Conservation (phyloP, 2,888 invertebrate genomes). For the Drosophila merina region DNA sequence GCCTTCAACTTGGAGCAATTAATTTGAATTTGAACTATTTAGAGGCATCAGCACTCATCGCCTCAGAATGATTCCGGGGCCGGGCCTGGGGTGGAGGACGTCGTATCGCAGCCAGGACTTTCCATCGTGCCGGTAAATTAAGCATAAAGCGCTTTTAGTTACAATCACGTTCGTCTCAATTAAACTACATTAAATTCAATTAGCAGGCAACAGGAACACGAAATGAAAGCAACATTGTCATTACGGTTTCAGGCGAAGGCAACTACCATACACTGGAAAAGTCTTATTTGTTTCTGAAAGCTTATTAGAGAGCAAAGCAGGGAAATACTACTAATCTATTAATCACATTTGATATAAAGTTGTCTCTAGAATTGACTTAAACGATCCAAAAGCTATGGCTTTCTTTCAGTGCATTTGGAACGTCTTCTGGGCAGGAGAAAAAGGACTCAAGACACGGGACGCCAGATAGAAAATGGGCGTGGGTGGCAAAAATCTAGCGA, state of each 20-base stretch:
- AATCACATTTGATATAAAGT: background rate
- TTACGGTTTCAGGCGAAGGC: conserved; percentile 56
- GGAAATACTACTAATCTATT: background rate
- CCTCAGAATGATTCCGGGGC: conserved; percentile 43
- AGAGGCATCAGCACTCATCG: conserved; percentile 59
- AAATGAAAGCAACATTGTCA: conserved; percentile 72
- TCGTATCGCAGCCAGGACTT: conserved; percentile 16
- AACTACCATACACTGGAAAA: conserved; percentile 16
- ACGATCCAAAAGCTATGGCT: background rate
- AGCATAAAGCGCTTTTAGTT: conserved; percentile 79
- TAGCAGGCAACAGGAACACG: conserved; percentile 62
- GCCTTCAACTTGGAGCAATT: conserved; percentile 68
- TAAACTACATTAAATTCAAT: conserved; percentile 80
- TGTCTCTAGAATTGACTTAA: background rate
- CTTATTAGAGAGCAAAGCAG: background rate
- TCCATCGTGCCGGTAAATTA: conserved; percentile 68
- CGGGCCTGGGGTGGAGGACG: conserved; percentile 10
- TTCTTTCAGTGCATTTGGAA: conserved; percentile 7
- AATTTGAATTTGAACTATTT: conserved; percentile 71
- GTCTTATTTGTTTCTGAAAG: background rate
- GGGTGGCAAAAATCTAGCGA: conserved; percentile 42
- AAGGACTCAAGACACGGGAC: conserved; percentile 29
- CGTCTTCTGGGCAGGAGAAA: conserved; percentile 28
- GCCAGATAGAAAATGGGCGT: background rate
- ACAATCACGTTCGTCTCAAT: conserved; percentile 79